Evolutionary conservation across 2,797 vertebrate genomes (phyloP), one percentile per base, ranked within the genome.

Genomic region (Clarias platycephalus): DNA sequence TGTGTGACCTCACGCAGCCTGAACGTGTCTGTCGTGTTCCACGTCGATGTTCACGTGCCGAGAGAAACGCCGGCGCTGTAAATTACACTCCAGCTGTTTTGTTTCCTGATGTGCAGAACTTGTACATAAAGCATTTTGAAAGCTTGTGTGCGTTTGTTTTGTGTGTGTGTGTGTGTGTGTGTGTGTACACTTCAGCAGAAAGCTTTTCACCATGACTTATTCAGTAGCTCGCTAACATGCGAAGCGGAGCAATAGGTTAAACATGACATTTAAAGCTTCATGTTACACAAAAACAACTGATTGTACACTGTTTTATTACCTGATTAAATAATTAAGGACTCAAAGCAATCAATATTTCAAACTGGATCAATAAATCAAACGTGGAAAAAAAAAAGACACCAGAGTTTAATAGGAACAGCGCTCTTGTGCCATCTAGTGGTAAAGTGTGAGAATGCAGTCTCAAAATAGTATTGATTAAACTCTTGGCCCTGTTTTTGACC

Each of bases 121-220:
- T 96, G 94, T 95, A 95, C 89, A 95, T 95, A 94, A 95, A 95
- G 91, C 93, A 94, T 95, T 95, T 95, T 95, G 90, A 95, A 95
- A 93, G 80, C 82, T 83, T 76, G 37, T 67, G 31, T 89, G 44
- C 63, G 28, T 90, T 57, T 71, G n/a, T 16, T 68, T 76, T 28
- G n/a, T 53, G 37, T n/a, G 40, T 22, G 60, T n/a, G 40, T 37
- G 60, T 72, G 37, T 67, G 31, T 90, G 55, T 71, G 34, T 90
- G 44, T 71, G n/a, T 16, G 55, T 75, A 6, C 49, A 13, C 49
- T 71, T 71, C 22, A 49, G 1, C 22, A 12, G 28, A 4, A 67
- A 31, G 26, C 2, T 18, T 20, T 7, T 67, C 16, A 22, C 10
- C 2, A 31, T 18, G 20, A 34, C 5, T 67, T 20, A 67, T 9